Conservation (phyloP, 1,140 invertebrate genomes). For the Chrysomallon squamiferum region DNA sequence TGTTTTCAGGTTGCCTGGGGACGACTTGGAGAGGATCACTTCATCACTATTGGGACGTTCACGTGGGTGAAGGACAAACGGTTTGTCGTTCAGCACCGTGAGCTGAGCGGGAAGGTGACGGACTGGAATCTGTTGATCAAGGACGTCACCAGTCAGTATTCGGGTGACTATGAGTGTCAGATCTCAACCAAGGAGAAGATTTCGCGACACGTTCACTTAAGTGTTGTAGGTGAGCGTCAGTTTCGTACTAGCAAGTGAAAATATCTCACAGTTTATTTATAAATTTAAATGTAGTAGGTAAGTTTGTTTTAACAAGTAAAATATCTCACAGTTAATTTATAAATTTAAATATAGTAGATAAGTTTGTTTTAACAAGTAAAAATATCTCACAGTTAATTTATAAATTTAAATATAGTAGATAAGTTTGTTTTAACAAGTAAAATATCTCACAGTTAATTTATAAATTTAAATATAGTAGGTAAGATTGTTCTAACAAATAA, state of each 20-base stretch:
- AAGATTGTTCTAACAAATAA: too few species aligned
- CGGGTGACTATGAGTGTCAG: constrained; percentile 33
- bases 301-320: too few species aligned
- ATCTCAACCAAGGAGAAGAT: constrained; percentile 17
- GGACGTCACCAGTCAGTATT: constrained; percentile 20
- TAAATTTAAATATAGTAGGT: too few species aligned
- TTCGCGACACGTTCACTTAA: constrained; percentile 21
- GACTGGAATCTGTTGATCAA: constrained; percentile 34
- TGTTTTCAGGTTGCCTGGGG: constrained; percentile 31
- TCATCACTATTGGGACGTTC: constrained; percentile 22
- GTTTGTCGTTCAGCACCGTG: constrained; percentile 8
- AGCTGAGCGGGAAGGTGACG: constrained; percentile 15
- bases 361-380: too few species aligned
- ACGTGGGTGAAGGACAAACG: constrained; percentile 20
- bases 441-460: too few species aligned
- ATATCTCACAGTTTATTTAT: too few species aligned
- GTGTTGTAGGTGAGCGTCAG: constrained; percentile 24
- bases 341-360: too few species aligned
- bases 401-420: too few species aligned
- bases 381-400: too few species aligned
- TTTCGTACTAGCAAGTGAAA: neutral
- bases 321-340: too few species aligned
- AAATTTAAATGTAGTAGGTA: too few species aligned
- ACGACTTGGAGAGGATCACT: constrained; percentile 16
- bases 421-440: too few species aligned